Percentiles rank a stretch among this genome's conserved stretches.
Evolutionary conservation across 2,113 vertebrate genomes (phyloP).

Genomic region (Gopherus flavomarginatus): DNA sequence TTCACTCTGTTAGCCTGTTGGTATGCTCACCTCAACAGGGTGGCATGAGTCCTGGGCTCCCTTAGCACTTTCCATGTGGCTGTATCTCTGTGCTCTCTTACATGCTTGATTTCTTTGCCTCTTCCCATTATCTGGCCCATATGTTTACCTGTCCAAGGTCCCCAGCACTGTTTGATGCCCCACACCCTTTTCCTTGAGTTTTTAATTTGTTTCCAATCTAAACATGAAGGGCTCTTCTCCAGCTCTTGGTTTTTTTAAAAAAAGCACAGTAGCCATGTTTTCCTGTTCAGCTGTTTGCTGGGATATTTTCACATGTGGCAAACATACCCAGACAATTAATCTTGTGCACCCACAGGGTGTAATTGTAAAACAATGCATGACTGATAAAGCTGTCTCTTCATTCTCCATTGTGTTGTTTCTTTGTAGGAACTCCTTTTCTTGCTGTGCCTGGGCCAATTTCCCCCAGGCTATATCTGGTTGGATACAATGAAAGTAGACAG

Average conservation of each 20-base stretch:
- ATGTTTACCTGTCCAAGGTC: background rate
- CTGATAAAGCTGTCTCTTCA: constrained; percentile 57
- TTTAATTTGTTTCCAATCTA: constrained; percentile 28
- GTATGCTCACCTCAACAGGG: background rate
- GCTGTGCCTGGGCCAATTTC: constrained; percentile 25
- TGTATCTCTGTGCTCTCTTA: background rate
- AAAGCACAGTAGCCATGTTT: constrained; percentile 25
- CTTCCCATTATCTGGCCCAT: background rate
- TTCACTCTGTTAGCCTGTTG: background rate
- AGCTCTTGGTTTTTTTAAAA: background rate
- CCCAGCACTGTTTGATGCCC: background rate
- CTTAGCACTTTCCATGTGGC: background rate
- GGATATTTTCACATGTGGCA: constrained; percentile 57
- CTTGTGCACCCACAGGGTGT: constrained; percentile 38
- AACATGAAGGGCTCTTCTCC: background rate
- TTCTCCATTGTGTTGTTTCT: constrained; percentile 29
- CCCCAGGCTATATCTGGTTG: background rate
- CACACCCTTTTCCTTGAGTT: background rate
- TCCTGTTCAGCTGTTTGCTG: constrained; percentile 21
- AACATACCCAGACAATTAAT: constrained; percentile 60
- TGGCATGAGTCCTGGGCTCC: background rate
- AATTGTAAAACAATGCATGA: constrained; percentile 34
- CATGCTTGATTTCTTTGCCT: background rate
- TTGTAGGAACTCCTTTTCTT: constrained; percentile 27
- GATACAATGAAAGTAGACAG: constrained; percentile 25